A percentile compares a stretch with the other conserved stretches of the same genome.
Evolutionary conservation across 2,888 invertebrate species (phyloP).

Genomic region (Willowsia nigromaculata): DNA sequence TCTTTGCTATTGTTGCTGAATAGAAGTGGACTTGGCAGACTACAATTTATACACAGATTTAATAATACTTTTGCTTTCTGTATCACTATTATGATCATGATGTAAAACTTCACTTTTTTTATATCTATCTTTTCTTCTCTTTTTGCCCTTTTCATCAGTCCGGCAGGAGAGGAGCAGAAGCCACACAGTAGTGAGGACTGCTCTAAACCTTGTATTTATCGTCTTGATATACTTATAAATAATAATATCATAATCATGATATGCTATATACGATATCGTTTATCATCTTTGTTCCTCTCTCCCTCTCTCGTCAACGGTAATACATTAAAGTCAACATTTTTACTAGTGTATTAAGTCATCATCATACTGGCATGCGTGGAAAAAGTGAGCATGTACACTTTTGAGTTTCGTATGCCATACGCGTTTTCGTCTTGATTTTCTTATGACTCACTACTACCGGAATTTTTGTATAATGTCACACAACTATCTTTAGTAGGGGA

Average conservation of each 20-base stretch:
- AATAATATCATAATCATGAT: constrained; percentile 19
- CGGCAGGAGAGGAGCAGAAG: constrained; percentile 53
- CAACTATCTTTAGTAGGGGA: no score
- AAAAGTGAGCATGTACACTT: no score
- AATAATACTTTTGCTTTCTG: constrained; percentile 16
- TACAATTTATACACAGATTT: constrained; percentile 24
- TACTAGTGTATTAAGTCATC: constrained; percentile 41
- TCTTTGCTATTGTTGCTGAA: constrained; percentile 18
- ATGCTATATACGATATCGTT: not conserved
- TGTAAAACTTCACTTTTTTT: constrained; percentile 23
- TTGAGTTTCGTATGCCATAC: no score
- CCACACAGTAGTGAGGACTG: constrained; percentile 55
- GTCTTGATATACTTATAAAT: constrained; percentile 35
- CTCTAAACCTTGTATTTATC: constrained; percentile 49
- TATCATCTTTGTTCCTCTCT: constrained; percentile 19
- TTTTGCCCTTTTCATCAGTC: constrained; percentile 57
- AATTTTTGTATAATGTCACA: no score
- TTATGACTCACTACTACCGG: no score
- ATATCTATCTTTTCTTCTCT: not conserved
- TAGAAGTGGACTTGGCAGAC: constrained; percentile 38
- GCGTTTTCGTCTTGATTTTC: no score
- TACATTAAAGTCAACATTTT: constrained; percentile 5
- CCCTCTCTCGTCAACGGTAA: not conserved
- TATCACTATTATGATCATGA: constrained; percentile 10
- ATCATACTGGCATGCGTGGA: constrained; percentile 44